Base-by-base conservation (phyloP, 2,113 vertebrate species). In the Microtus pennsylvanicus region DNA sequence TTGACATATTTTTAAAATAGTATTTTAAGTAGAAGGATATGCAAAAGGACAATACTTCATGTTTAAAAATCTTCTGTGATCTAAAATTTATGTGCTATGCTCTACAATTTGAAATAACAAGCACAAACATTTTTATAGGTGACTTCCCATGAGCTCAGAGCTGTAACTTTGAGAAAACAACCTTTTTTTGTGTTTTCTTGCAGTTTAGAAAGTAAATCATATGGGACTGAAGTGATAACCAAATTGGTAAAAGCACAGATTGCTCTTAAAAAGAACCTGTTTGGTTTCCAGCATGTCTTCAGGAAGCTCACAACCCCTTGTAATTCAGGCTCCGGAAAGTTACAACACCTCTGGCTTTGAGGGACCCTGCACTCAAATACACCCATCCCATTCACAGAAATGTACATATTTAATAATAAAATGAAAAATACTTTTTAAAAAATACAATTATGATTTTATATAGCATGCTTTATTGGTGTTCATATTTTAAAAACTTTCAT, bases 101-200 rank as follows among this genome's bases (percentile, higher is more conserved):
- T 12, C 35, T 65, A 50, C 2, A 74, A 30, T 81, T 78, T 89
- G 38, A 89, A 92, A 87, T 87, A 63, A 6, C 7, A 81, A 35
- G 10, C 11, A 78, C 85, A 95, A 94, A 91, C 61, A 75, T 96
- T 94, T 90, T 69, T 75, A 33, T 5, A 55, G 16, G 3, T 52
- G 28, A 45, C 14, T 87, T 28, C 22, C 22, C 52, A 33, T 47
- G 22, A 33, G 9, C 17, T 47, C 69, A 28, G 50, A 1, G 10
- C 33, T 69, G 13, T 63, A 89, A 95, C 7, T 4, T 95, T 69
- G 69, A 65, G 74, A 28, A 93, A 96, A 90, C 45, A 87, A 92
- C 45, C 38, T 67, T 82, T 58, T 58, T 42, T 42, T 38, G 22
- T 74, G 4, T 24, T 65, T 92, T 75, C 75, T 35, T 81, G 13